Evolutionary conservation across 2,797 vertebrate species (phyloP).

Genomic region (Acanthurus tractus): DNA sequence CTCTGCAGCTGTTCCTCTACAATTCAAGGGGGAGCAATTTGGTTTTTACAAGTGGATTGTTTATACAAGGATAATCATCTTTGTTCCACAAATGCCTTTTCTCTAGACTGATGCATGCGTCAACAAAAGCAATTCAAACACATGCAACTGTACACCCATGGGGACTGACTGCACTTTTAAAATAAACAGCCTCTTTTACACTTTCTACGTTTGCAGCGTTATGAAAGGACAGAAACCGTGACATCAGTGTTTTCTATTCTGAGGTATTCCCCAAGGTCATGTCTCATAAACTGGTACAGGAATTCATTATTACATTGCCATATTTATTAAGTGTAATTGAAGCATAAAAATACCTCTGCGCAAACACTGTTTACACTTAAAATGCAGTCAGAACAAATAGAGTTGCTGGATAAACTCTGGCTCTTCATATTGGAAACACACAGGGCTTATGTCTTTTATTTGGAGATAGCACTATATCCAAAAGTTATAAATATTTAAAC

Average conservation of each 20-base stretch:
- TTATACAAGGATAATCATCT: conserved; percentile 78
- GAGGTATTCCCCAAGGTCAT: conserved; percentile 28
- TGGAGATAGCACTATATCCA: neutral
- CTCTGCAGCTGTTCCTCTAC: conserved; percentile 50
- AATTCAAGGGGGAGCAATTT: conserved; percentile 72
- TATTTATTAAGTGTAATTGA: conserved; percentile 15
- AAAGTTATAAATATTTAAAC: neutral
- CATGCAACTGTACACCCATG: conserved; percentile 26
- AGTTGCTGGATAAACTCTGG: too few relatives aligned
- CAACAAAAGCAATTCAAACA: conserved; percentile 43
- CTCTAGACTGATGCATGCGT: conserved; percentile 60
- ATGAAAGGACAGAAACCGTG: conserved; percentile 42
- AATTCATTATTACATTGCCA: conserved; percentile 25
- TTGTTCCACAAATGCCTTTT: conserved; percentile 74
- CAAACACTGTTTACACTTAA: neutral
- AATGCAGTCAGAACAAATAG: neutral
- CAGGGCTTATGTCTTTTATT: neutral
- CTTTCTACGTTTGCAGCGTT: conserved; percentile 39
- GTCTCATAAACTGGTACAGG: conserved; percentile 20
- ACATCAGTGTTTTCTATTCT: conserved; percentile 54
- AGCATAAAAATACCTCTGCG: neutral
- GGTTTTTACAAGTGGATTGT: conserved; percentile 75
- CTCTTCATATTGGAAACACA: neutral
- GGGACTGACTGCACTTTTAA: conserved; percentile 49
- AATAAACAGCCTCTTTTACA: conserved; percentile 48